Evolutionary conservation across 2,797 vertebrate genomes (phyloP).

Genomic region (Steatocranus sp.): DNA sequence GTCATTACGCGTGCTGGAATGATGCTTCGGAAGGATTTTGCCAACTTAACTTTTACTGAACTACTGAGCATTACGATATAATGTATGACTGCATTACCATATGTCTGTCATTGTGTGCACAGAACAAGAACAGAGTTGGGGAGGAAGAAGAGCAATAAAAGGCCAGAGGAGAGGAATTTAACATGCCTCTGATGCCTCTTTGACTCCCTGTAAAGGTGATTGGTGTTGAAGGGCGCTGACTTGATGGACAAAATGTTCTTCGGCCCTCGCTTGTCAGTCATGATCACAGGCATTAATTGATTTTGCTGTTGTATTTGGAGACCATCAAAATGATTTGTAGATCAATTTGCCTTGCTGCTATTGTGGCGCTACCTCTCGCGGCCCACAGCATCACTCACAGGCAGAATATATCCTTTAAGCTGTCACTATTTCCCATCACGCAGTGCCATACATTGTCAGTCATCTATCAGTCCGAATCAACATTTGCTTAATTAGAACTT

Average conservation of each 20-base stretch:
- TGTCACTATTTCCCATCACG: neutral
- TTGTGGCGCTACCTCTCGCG: neutral
- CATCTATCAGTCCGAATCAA: neutral
- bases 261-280: conserved; percentile 10
- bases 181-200: neutral
- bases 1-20: neutral
- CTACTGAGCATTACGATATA: neutral
- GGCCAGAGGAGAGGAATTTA: neutral
- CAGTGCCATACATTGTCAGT: neutral
- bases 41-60: neutral
- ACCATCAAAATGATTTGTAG: conserved; percentile 22
- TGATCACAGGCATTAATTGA: conserved; percentile 3
- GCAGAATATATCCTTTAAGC: neutral
- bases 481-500: conserved; percentile 21
- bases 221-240: neutral
- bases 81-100: neutral
- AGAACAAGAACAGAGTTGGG: neutral
- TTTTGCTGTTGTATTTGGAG: conserved; percentile 16
- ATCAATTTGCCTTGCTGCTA: conserved; percentile 22
- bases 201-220: neutral
- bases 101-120: neutral
- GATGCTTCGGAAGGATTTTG: neutral
- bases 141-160: neutral
- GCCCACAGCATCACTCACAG: neutral
- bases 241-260: neutral